Percentiles rank a stretch among this genome's conserved stretches.
phyloP scores from a whole-genome alignment of 2,113 vertebrate genomes.

The Ondatra zibethicus region DNA sequence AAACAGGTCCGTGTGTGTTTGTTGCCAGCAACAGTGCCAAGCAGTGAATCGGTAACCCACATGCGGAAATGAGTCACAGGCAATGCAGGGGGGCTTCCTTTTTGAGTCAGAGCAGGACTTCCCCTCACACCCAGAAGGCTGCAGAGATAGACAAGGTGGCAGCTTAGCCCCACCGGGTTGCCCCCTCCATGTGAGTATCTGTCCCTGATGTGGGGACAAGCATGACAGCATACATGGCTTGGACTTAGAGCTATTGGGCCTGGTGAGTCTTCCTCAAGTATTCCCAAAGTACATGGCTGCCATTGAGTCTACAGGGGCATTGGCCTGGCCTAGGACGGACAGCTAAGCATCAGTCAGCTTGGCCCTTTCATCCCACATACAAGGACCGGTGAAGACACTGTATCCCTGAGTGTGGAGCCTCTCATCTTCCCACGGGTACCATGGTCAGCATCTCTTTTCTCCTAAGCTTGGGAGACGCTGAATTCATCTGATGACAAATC shows the following conservation, averaged over 20 bases:
- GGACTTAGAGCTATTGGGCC: fast-evolving
- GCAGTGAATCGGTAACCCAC: neutral
- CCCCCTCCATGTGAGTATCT: neutral
- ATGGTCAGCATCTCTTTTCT: neutral
- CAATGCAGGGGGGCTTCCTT: constrained; percentile 62
- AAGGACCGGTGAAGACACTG: fast-evolving
- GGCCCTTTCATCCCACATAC: neutral
- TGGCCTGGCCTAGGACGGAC: neutral
- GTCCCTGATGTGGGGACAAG: neutral
- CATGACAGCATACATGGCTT: fast-evolving
- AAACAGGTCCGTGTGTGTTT: neutral
- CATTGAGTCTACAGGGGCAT: neutral
- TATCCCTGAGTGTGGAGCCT: fast-evolving
- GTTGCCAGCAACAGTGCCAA: fast-evolving
- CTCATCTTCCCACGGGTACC: neutral
- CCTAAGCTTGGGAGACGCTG: neutral
- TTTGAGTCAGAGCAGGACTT: constrained; percentile 78
- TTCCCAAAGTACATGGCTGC: neutral
- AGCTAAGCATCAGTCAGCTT: neutral
- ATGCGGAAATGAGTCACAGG: constrained; percentile 67
- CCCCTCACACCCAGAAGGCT: constrained; percentile 40
- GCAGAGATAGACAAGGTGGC: neutral
- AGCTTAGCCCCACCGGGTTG: neutral
- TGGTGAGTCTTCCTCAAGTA: fast-evolving
- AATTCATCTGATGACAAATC: neutral